Evolutionary conservation across 2,113 vertebrate genomes (phyloP), one percentile per base, ranked within the genome.

Genomic region (Sula dactylatra): DNA sequence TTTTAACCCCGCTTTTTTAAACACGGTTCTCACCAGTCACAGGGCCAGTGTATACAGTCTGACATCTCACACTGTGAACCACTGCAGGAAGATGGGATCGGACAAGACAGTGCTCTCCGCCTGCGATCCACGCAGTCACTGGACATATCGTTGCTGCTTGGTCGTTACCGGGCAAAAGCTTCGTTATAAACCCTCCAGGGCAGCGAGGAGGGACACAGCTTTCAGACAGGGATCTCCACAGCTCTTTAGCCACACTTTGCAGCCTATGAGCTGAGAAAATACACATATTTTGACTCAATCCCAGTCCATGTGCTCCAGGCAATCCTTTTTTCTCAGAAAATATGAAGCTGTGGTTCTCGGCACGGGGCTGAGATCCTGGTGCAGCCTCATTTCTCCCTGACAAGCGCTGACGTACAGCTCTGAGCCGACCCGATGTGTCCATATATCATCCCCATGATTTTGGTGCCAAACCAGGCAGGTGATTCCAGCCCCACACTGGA

Each of bases 371-470:
- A 80, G 50, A 40, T 34, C 32, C 47, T 47, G 40, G 7, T 26
- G 36, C 0, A 0, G 15, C 31, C 44, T 49, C 10, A 0, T 44
- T 36, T 58, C 42, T 67, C 29, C 16, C 22, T 26, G 34, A 3
- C 36, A 3, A 1, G 36, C 1, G 6, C 52, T 36, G 18, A 31
- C 10, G 22, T 1, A 11, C 7, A 52, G 59, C 54, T 38, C 44
- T 40, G 66, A 65, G 49, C 56, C 61, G 66, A 47, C 65, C 74
- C 44, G 13, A 2, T 5, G 21, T 21, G 25, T 34, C 72, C 4
- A 7, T 56, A 7, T 8, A 32, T 44, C 44, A 69, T 40, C 49
- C 49, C 44, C 7, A 20, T 32, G 62, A 82, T 67, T 94, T 3
- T 62, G 65, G 42, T 8, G 15, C 31, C 69, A 50, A 80, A 73